These are phyloP conservation scores for Aldrovandia affinis DNA, from an alignment of 2,797 vertebrate species.

Conservation along the genomic window DNA sequence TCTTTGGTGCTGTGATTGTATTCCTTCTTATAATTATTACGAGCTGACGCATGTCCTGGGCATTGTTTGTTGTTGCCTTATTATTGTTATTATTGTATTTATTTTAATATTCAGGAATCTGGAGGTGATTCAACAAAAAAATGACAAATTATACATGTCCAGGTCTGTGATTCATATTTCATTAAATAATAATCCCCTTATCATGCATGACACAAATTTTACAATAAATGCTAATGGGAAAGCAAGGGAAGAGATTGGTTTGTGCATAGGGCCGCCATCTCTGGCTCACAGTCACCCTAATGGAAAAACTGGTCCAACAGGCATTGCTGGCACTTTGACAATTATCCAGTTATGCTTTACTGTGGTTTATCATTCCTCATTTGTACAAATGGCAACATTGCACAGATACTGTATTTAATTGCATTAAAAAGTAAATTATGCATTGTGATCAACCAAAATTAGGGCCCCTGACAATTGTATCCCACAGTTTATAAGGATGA, in stretches of 20 bases:
- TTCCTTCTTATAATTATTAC: not conserved
- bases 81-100: not conserved
- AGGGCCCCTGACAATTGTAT: not conserved
- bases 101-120: not conserved
- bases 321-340: conserved; percentile 52
- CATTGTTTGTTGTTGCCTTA: not conserved
- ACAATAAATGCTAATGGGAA: conserved; percentile 61
- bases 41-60: not conserved
- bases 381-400: conserved; percentile 49
- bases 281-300: conserved; percentile 51
- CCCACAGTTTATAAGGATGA: not conserved
- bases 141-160: not conserved
- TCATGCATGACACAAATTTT: conserved; percentile 67
- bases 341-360: conserved; percentile 66
- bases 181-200: conserved; percentile 67
- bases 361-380: conserved; percentile 50
- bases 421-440: conserved; percentile 61
- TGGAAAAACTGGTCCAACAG: conserved; percentile 52
- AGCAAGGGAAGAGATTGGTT: conserved; percentile 58
- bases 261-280: conserved; percentile 47
- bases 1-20: conserved; percentile 1
- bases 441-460: conserved; percentile 54
- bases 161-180: conserved; percentile 69
- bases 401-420: conserved; percentile 70
- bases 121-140: not conserved